Evolutionary conservation across 2,888 invertebrate genomes (phyloP).

Genomic region (Plemyria rubiginata): DNA sequence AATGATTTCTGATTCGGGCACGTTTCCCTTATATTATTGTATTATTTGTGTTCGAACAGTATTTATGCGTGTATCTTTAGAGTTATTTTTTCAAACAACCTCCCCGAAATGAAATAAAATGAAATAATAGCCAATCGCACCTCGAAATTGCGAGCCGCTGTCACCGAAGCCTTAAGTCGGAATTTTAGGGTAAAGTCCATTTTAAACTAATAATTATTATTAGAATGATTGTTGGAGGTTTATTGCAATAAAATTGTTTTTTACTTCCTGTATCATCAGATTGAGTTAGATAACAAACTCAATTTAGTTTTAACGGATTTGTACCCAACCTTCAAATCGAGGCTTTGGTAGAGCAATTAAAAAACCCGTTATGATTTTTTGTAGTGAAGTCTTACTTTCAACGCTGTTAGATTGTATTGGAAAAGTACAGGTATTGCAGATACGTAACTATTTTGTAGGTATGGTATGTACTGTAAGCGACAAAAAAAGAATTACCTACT

Average conservation of each 20-base stretch:
- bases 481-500: background rate
- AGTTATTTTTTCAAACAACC: too few species aligned
- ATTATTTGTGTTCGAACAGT: too few species aligned
- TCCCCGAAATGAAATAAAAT: too few species aligned
- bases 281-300: constrained; percentile 15
- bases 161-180: background rate
- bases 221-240: too few species aligned
- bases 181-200: constrained; percentile 2
- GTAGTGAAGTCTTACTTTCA: constrained; percentile 10
- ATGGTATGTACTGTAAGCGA: background rate
- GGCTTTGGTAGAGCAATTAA: constrained; percentile 10
- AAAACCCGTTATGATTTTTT: constrained; percentile 28
- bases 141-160: too few species aligned
- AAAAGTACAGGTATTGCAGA: constrained; percentile 9
- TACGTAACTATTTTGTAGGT: background rate
- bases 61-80: too few species aligned
- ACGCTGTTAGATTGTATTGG: constrained; percentile 5
- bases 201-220: too few species aligned
- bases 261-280: constrained; percentile 21
- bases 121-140: too few species aligned
- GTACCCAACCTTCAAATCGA: constrained; percentile 7
- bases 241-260: background rate
- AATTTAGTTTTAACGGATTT: constrained; percentile 20
- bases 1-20: too few species aligned
- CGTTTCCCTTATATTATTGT: too few species aligned